Evolutionary conservation across 2,888 invertebrate species (phyloP).

Genomic region (Neoascia interrupta): DNA sequence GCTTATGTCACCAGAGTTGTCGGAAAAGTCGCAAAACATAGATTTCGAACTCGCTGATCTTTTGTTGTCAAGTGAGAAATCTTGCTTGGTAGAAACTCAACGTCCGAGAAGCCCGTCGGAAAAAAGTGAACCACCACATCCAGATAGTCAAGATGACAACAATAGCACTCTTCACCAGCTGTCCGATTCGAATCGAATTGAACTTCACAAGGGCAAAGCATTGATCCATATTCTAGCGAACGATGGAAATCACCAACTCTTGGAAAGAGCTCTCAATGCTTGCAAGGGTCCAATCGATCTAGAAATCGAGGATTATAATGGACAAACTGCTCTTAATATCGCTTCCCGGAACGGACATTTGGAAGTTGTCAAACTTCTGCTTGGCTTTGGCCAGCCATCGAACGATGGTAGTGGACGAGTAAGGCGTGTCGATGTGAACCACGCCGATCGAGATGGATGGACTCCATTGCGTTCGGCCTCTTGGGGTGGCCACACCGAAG

Average conservation of each 20-base stretch:
- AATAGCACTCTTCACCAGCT: conserved; percentile 78
- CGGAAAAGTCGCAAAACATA: conserved; percentile 79
- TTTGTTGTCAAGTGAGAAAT: conserved; percentile 78
- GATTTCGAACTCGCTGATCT: conserved; percentile 79
- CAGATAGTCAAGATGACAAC: conserved; percentile 79
- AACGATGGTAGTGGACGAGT: conserved; percentile 77
- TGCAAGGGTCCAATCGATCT: conserved; percentile 81
- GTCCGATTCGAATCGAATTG: conserved; percentile 79
- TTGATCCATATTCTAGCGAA: conserved; percentile 88
- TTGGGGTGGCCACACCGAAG: conserved; percentile 96
- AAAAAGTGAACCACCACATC: conserved; percentile 77
- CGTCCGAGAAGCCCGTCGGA: conserved; percentile 78
- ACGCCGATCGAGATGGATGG: conserved; percentile 93
- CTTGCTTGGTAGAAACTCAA: conserved; percentile 78
- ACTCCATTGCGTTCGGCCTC: conserved; percentile 94
- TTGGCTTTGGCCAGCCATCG: conserved; percentile 77
- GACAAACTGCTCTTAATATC: conserved; percentile 92
- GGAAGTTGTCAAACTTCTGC: conserved; percentile 85
- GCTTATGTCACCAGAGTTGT: conserved; percentile 78
- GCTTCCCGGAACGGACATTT: conserved; percentile 90
- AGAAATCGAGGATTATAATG: conserved; percentile 86
- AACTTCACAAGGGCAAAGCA: conserved; percentile 83
- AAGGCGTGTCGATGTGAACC: conserved; percentile 85
- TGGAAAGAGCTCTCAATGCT: conserved; percentile 84
- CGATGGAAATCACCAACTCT: conserved; percentile 86